Evolutionary conservation across 2,888 invertebrate genomes (phyloP).

Genomic region (Anodontia alba): DNA sequence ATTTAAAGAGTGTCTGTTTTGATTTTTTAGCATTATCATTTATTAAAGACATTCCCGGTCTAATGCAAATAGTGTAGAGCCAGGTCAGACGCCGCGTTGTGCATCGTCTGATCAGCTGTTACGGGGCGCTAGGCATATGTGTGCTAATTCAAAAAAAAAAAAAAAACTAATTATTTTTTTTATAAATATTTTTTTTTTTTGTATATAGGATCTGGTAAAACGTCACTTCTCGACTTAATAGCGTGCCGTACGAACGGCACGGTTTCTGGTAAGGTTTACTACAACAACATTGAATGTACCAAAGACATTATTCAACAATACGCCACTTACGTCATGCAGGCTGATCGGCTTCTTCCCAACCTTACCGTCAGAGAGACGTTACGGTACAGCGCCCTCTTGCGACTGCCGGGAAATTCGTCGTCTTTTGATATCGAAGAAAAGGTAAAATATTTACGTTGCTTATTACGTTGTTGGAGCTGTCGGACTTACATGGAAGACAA

Average conservation of each 20-base stretch:
- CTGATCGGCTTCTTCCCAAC: conserved; percentile 92
- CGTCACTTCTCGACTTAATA: conserved; percentile 96
- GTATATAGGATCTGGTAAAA: conserved; percentile 95
- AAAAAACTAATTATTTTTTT: too few relatives aligned
- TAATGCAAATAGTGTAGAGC: too few relatives aligned
- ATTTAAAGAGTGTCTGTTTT: too few relatives aligned
- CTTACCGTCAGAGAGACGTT: conserved; percentile 92
- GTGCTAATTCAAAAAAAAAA: too few relatives aligned
- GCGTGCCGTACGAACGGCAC: conserved; percentile 86
- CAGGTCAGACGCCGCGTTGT: too few relatives aligned
- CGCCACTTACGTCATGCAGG: conserved; percentile 94
- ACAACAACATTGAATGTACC: conserved; percentile 69
- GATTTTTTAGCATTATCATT: too few relatives aligned
- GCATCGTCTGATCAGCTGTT: too few relatives aligned
- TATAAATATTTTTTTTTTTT: too few relatives aligned
- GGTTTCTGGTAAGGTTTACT: conserved; percentile 71
- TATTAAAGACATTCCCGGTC: too few relatives aligned
- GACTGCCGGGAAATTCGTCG: conserved; percentile 78
- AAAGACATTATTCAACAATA: conserved; percentile 92
- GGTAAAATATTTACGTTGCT: conserved; percentile 28
- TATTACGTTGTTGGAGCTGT: too few relatives aligned
- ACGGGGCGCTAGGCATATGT: too few relatives aligned
- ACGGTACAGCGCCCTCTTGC: conserved; percentile 77
- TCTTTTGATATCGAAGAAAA: conserved; percentile 65
- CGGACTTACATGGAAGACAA: too few relatives aligned